A percentile compares a stretch with the other conserved stretches of the same genome.
Conservation (phyloP, 2,888 invertebrate species). For the Caenorhabditis becei region DNA sequence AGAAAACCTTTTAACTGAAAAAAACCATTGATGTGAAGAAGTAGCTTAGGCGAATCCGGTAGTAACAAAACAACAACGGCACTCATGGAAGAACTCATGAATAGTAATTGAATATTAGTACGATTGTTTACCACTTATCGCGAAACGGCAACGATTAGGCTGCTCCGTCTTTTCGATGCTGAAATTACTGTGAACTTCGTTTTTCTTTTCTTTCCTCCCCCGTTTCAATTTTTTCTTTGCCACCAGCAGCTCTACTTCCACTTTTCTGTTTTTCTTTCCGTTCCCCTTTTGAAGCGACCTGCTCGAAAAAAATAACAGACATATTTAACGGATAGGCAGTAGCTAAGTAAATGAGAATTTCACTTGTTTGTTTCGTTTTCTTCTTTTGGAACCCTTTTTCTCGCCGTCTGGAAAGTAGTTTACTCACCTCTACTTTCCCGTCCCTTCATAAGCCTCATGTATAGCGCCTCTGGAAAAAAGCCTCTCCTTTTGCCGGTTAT, state of each 20-base stretch:
- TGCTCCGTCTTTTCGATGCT: conserved; percentile 24
- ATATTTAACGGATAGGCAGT: conserved; percentile 42
- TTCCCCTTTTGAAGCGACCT: neutral
- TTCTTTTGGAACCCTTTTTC: conserved; percentile 10
- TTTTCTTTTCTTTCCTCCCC: neutral
- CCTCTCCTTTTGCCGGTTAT: conserved; percentile 34
- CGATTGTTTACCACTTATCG: conserved; percentile 63
- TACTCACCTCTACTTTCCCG: conserved; percentile 36
- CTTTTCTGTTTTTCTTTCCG: conserved; percentile 19
- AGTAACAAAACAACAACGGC: conserved; percentile 23
- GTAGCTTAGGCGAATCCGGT: conserved; percentile 35
- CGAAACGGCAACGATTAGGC: conserved; percentile 42
- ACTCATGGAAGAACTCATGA: conserved; percentile 52
- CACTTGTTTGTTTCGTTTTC: conserved; percentile 44
- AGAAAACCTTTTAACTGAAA: conserved; percentile 30
- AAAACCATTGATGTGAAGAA: conserved; percentile 17
- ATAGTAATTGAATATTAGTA: conserved; percentile 65
- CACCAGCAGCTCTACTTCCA: neutral
- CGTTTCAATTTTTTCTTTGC: neutral
- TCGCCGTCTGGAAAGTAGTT: conserved; percentile 43
- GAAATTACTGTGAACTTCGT: conserved; percentile 50
- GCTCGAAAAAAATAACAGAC: conserved; percentile 27
- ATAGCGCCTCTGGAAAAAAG: conserved; percentile 40
- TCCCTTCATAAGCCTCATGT: conserved; percentile 42
- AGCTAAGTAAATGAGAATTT: conserved; percentile 58